Conservation (phyloP, 1,140 invertebrate genomes). For the Danaus melanippus region DNA sequence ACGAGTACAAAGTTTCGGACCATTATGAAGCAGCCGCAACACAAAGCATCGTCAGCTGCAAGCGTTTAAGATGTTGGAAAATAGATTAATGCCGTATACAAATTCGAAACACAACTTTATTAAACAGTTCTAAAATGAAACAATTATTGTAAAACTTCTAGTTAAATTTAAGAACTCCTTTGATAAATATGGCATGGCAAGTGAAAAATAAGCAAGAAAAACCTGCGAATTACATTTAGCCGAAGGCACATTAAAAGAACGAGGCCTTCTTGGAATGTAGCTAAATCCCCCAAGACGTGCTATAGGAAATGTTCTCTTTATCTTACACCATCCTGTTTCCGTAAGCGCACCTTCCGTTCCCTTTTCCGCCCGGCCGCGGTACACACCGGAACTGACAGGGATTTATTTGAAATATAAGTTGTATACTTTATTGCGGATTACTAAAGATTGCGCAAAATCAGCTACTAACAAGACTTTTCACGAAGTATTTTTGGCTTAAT, state of each 20-base stretch:
- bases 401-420: slow-evolving; percentile 53
- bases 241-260: slow-evolving; percentile 47
- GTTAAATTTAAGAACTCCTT: not conserved
- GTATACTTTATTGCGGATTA: slow-evolving; percentile 27
- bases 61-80: no score
- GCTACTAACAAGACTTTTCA: no score
- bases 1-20: no score
- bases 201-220: no score
- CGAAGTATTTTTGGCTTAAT: no score
- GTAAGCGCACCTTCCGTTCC: slow-evolving; percentile 50
- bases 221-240: slow-evolving; percentile 23
- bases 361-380: slow-evolving; percentile 47
- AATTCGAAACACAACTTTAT: no score
- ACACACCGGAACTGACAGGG: slow-evolving; percentile 49
- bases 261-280: slow-evolving; percentile 49
- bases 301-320: slow-evolving; percentile 68
- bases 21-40: no score
- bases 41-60: no score
- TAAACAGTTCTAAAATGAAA: no score
- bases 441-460: slow-evolving; percentile 10
- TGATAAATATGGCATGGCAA: not conserved
- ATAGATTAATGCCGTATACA: no score
- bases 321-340: slow-evolving; percentile 68
- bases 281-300: slow-evolving; percentile 62
- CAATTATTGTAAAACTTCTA: no score